A percentile compares a stretch with the other conserved stretches of the same genome.
These are phyloP conservation scores for Oscheius myriophilus DNA, from an alignment of 2,888 invertebrate species.

Conservation along the genomic window DNA sequence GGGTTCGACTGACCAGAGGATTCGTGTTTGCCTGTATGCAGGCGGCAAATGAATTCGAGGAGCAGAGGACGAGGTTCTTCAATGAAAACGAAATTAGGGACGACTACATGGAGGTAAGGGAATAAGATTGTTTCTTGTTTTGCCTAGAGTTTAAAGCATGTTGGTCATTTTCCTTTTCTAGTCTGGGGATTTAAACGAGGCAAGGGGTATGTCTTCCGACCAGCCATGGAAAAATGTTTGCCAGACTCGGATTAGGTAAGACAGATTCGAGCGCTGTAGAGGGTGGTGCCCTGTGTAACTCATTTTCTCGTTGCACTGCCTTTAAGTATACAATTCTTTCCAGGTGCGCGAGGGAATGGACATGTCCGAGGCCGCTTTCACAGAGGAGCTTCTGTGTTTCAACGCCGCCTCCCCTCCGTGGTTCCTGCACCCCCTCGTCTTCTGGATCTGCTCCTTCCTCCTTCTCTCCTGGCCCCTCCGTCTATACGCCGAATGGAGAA, in stretches of 20 bases:
- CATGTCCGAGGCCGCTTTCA: slow-evolving; percentile 73
- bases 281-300: too few species aligned
- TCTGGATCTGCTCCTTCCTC: slow-evolving; percentile 81
- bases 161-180: too few species aligned
- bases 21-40: slow-evolving; percentile 84
- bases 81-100: slow-evolving; percentile 83
- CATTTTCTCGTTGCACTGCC: too few species aligned
- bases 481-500: slow-evolving; percentile 83
- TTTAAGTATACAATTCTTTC: too few species aligned
- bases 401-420: slow-evolving; percentile 47
- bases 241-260: too few species aligned
- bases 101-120: slow-evolving; percentile 83
- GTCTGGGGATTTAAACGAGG: too few species aligned
- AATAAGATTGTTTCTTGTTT: neutral
- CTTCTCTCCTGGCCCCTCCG: slow-evolving; percentile 84
- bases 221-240: too few species aligned
- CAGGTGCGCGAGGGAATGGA: slow-evolving; percentile 79
- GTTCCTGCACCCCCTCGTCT: slow-evolving; percentile 78
- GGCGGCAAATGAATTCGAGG: slow-evolving; percentile 80
- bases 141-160: too few species aligned
- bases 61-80: slow-evolving; percentile 82
- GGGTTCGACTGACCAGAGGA: slow-evolving; percentile 67
- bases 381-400: slow-evolving; percentile 50
- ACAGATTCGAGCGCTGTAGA: too few species aligned
- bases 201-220: too few species aligned